Conservation (phyloP, 1,140 invertebrate genomes). For the Leptinotarsa defecta region DNA sequence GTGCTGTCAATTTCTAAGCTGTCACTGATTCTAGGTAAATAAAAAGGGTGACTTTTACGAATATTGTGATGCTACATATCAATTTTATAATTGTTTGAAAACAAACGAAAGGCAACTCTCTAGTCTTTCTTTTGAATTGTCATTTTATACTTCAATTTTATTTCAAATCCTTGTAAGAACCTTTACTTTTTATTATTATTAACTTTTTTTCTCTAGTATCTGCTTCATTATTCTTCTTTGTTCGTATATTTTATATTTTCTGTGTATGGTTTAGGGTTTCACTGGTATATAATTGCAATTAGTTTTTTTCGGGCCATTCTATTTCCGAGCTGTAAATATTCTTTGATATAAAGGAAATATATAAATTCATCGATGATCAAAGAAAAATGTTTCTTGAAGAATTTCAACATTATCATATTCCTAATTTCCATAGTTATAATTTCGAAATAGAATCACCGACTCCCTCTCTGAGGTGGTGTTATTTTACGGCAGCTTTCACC, state of each 20-base stretch:
- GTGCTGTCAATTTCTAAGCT: too few relatives aligned
- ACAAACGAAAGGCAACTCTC: too few relatives aligned
- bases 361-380: neutral
- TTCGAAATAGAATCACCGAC: neutral
- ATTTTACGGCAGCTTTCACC: neutral
- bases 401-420: constrained; percentile 6
- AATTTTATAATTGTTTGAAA: too few relatives aligned
- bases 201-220: too few relatives aligned
- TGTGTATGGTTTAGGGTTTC: too few relatives aligned
- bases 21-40: too few relatives aligned
- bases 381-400: neutral
- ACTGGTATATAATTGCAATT: neutral
- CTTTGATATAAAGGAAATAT: neutral
- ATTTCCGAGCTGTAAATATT: neutral
- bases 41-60: too few relatives aligned
- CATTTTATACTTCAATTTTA: too few relatives aligned
- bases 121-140: too few relatives aligned
- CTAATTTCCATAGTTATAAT: neutral
- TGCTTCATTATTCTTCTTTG: neutral
- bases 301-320: neutral
- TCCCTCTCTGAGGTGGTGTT: neutral
- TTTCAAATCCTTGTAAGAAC: too few relatives aligned
- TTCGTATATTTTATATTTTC: neutral
- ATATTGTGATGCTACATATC: too few relatives aligned
- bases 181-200: too few relatives aligned